Evolutionary conservation across 2,888 invertebrate genomes (phyloP), one percentile per base, ranked within the genome.

Genomic region (Troides oblongomaculatus): DNA sequence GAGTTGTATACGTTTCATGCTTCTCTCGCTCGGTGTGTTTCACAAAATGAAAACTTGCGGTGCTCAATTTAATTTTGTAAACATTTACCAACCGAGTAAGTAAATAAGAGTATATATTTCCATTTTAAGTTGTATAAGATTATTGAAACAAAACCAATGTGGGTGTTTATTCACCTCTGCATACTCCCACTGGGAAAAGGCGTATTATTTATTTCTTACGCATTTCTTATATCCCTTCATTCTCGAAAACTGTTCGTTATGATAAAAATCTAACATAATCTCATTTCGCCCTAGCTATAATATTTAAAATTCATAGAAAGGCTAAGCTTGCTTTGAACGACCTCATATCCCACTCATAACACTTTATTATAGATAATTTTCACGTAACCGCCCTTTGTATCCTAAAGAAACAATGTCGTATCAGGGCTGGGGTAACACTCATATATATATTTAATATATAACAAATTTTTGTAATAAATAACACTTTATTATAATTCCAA

Each of bases 51-150:
- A 72, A 56, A 71, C 69, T 63, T 76, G 79, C 73, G 70, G 71
- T 68, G 78, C 76, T 3, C 79, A 80, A 65, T 67, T 75, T 58
- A 72, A 70, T 64, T 74, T 76, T 53, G 69, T 61, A 64, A 73
- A 73, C 60, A 68, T n/a, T 25, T 69, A 58, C 21, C 72, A 73
- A 21, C 59, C 72, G 17, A 57, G 77, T 77, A 62, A 76, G 76
- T 76, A 62, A 12, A 10, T 10, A 46, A 50, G 5, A 39, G 18
- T 43, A 23, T 63, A 23, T 57, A 60, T 69, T 62, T 23, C 23
- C 59, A 50, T 14, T 56, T 56, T 18, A 60, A 58, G 62, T 62
- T 36, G 46, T 21, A n/a, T 57, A 57, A 57, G 8, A 8, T 57
- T 57, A 1, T 12, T 50, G 5, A 50, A 14, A 50, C 3, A 3